Evolutionary conservation across 2,113 vertebrate species (phyloP), one percentile per base, ranked within the genome.

Genomic region (Chlamydotis undulata): DNA sequence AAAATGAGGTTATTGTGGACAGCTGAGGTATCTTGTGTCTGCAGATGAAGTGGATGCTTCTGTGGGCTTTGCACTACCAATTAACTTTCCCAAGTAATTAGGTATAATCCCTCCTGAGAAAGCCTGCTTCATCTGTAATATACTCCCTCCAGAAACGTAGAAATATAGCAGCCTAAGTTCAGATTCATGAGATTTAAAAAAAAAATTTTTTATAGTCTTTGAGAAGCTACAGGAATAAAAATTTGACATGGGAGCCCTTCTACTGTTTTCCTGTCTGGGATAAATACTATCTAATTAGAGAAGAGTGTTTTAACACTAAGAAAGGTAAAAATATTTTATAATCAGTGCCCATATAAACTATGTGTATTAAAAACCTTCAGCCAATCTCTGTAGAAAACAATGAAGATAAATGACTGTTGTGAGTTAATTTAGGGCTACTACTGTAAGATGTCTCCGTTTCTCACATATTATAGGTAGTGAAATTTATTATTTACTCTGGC

Each of bases 1-100:
- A 71, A 96, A 95, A 94, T 53, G 18, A 94, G 89, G 81, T 93
- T 90, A 83, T 39, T 90, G 28, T 81, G 87, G 71, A 88, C 87
- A 96, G 85, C 78, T 94, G 91, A 91, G 60, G 82, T 94, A 93
- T 94, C 94, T 76, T 37, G 41, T 70, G 75, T 87, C 89, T 81
- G 76, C 60, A 95, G 69, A 87, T 78, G 83, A 90, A 92, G 74
- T 43, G 11, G 57, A 81, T 64, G 53, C 24, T 88, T 95, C 83
- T 50, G 33, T 67, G 75, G 33, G 78, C 60, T 81, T 87, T 94
- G 68, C 73, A 86, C 41, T 91, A 83, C 94, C 92, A 96, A 97
- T 97, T 97, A 97, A 81, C 68, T 75, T 88, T 77, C 49, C 41
- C 89, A 86, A 64, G 78, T 94, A 97, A 97, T 91, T 70, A 96